These are phyloP conservation scores for Drosophila pallidifrons DNA, from an alignment of 1,140 invertebrate genomes.

Conservation along the genomic window DNA sequence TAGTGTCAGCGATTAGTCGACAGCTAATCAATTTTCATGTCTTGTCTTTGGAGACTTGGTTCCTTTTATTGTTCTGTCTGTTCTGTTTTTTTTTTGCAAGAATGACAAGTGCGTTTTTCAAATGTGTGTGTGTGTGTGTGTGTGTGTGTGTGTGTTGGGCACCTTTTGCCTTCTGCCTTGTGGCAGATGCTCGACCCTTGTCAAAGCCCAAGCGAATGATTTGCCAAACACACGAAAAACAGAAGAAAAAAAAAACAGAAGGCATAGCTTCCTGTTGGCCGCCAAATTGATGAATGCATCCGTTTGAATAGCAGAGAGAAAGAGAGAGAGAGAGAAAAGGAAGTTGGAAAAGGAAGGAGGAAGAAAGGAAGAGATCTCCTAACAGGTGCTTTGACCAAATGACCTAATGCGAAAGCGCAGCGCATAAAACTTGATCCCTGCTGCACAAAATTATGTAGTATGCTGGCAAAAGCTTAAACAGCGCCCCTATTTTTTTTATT, in stretches of 20 bases:
- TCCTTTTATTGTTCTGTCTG: not conserved
- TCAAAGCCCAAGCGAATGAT: constrained; percentile 42
- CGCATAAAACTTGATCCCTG: not conserved
- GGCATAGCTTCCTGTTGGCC: constrained; percentile 62
- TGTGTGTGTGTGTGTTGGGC: constrained; percentile 1
- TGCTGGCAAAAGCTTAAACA: constrained; percentile 63
- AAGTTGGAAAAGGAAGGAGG: constrained; percentile 32
- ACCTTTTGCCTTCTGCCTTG: constrained; percentile 24
- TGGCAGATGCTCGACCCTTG: constrained; percentile 74
- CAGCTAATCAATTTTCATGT: constrained; percentile 72
- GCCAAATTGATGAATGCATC: constrained; percentile 84
- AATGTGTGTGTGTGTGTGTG: constrained; percentile 20
- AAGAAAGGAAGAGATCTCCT: constrained; percentile 51
- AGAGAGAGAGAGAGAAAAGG: constrained; percentile 39
- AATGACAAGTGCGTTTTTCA: constrained; percentile 73
- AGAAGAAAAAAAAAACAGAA: constrained; percentile 37
- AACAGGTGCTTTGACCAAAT: constrained; percentile 69
- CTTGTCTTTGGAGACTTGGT: constrained; percentile 5
- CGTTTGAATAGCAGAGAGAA: constrained; percentile 58
- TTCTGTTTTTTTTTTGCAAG: not conserved
- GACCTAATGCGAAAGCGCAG: constrained; percentile 20
- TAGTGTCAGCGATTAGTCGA: constrained; percentile 77
- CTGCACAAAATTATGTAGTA: constrained; percentile 64
- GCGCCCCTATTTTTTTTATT: constrained; percentile 26
- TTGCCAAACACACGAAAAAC: not conserved